Evolutionary conservation across 2,888 invertebrate species (phyloP), one percentile per base, ranked within the genome.

Genomic region (Anticlea derivata): DNA sequence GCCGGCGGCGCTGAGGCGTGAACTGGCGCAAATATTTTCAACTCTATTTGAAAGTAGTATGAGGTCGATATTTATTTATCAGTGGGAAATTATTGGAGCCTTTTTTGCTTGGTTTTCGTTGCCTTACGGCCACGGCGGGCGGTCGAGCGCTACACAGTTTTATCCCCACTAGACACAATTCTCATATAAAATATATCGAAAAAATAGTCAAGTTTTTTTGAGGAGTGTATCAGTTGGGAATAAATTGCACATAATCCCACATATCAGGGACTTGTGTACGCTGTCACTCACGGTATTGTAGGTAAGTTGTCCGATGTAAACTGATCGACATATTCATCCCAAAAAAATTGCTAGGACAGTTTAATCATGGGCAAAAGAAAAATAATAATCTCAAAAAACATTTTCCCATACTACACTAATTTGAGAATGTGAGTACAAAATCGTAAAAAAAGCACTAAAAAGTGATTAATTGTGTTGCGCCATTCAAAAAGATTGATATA

Each of bases 221-320:
- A 46, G 31, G 13, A 44, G 31, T 52, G 39, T 48, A 24, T 52
- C 38, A n/a, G 8, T 43, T 26, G 44, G 46, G 44, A 44, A 48
- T 43, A 22, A 29, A 30, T 26, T 85, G 86, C 88, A 86, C 87
- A 81, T 85, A 86, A 83, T 81, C 86, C 86, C 86, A 88, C 88
- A 88, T 89, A 90, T 90, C 89, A 88, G 83, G 80, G 80, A 75
- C 84, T 83, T 82, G 84, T 80, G 85, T 78, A 67, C 79, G 76
- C 76, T 68, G 70, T 72, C 76, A 78, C 75, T 73, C 74, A 34
- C 24, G 27, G 43, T 34, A 35, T 43, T 13, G 7, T 11, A 23
- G 11, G 11, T 46, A 30, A 26, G 27, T 35, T 10, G 34, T 44
- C 40, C 12, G 26, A 46, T 40, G 8, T 31, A 31, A 37, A 51